Base-by-base conservation (phyloP, 1,140 invertebrate genomes). In the Sogatella furcifera region DNA sequence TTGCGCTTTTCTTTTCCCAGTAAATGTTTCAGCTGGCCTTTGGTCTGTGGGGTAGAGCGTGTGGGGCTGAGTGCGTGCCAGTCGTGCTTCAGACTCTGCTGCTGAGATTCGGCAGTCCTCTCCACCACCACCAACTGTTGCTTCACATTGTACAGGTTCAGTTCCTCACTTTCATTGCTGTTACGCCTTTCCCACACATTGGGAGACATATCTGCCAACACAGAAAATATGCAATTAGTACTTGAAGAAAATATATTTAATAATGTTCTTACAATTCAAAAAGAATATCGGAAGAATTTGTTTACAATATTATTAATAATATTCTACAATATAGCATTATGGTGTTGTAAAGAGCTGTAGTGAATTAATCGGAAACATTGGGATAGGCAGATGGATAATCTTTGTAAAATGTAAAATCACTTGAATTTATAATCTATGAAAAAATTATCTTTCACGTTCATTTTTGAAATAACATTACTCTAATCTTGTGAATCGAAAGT, bases 141-240 rank as follows among this genome's bases (percentile, higher is more conserved):
- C 63, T 71, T 77, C 34, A 84, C 77, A 69, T 84, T 85, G 72
- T 84, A 84, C 63, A 81, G 80, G 65, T 83, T 84, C 8, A 80
- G 80, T 67, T 84, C 82, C 61, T 84, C 83, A 62, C 80, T 82
- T 66, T 80, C 79, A 64, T 80, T 81, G 64, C 81, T 84, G 68
- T 84, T 82, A 49, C 83, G 73, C 54, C 82, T 77, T 34, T 78
- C 72, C 76, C 83, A 84, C 71, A 81, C 74, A 19, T 81, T 78
- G 54, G 84, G 82, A 54, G 83, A 83, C 75, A 83, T 78, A 71
- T 85, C 84, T 86, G 76, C 31, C 49, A 42, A 58, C 43, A 15
- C 28, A 22, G 2, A 43, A 43, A 38, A 57, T 6, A 43, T 57
- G 2, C 15, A 28, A 52, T 21, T 14, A 4, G 10, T 52, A 21